Evolutionary conservation across 2,888 invertebrate species (phyloP).

Genomic region (Drymonia ruficornis): DNA sequence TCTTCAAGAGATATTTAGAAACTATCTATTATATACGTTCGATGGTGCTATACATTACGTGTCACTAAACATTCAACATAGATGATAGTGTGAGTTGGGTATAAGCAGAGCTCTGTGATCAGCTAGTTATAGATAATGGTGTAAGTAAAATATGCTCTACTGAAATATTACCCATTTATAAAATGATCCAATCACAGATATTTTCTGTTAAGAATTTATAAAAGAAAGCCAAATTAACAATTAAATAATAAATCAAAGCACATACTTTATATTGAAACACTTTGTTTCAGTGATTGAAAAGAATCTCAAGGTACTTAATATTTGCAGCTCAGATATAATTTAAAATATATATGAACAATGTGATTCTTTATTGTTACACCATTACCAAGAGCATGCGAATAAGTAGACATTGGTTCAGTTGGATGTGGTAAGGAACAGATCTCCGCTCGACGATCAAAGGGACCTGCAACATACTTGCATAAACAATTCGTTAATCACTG

Average conservation of each 20-base stretch:
- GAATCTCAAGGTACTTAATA: background rate
- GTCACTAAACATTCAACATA: constrained; percentile 27
- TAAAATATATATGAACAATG: constrained; percentile 13
- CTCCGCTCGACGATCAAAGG: constrained; percentile 59
- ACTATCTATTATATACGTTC: constrained; percentile 29
- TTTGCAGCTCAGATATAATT: too few species aligned
- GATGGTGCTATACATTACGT: constrained; percentile 38
- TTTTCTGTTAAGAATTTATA: background rate
- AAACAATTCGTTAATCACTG: constrained; percentile 29
- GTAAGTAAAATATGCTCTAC: constrained; percentile 31
- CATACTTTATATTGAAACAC: constrained; percentile 29
- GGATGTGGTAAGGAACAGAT: constrained; percentile 41
- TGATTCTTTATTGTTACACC: constrained; percentile 30
- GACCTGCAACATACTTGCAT: constrained; percentile 71
- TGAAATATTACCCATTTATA: background rate
- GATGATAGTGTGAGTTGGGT: constrained; percentile 31
- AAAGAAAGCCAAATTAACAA: background rate
- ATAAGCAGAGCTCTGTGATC: constrained; percentile 43
- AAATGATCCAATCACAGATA: background rate
- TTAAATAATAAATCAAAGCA: constrained; percentile 23
- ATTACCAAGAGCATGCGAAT: constrained; percentile 49
- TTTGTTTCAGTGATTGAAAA: constrained; percentile 10
- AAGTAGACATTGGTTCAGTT: constrained; percentile 53
- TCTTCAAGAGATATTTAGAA: constrained; percentile 34
- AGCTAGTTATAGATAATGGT: constrained; percentile 34